Evolutionary conservation across 2,113 vertebrate genomes (phyloP).

Genomic region (Indri indri): DNA sequence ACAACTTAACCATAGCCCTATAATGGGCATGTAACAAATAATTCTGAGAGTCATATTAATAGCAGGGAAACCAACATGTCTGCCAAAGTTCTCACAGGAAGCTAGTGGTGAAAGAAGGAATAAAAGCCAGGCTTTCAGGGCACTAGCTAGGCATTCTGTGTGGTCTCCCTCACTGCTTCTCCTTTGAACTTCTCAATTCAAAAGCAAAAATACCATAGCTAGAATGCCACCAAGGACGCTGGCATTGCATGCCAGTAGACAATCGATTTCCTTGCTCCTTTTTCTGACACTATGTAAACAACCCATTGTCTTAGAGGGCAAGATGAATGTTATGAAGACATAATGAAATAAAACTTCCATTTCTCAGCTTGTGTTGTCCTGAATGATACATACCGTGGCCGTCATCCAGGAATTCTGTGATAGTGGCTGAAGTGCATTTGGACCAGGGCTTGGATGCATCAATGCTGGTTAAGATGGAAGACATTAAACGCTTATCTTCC

Average conservation of each 20-base stretch:
- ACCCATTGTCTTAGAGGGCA: background rate
- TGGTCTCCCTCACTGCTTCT: slow-evolving; percentile 72
- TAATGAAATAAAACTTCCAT: background rate
- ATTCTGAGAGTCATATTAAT: slow-evolving; percentile 54
- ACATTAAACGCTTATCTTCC: slow-evolving; percentile 98
- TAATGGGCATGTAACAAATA: slow-evolving; percentile 47
- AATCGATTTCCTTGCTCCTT: background rate
- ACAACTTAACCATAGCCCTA: background rate
- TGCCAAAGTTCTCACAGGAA: slow-evolving; percentile 70
- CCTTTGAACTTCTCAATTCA: slow-evolving; percentile 66
- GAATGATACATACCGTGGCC: slow-evolving; percentile 91
- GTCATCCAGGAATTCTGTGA: slow-evolving; percentile 98
- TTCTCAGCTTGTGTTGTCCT: background rate
- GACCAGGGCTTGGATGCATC: slow-evolving; percentile 99
- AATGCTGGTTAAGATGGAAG: slow-evolving; percentile 97
- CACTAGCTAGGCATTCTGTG: slow-evolving; percentile 51
- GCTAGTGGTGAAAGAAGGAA: slow-evolving; percentile 57
- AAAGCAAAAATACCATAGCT: slow-evolving; percentile 68
- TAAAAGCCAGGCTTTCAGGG: slow-evolving; percentile 65
- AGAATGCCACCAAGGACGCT: slow-evolving; percentile 52
- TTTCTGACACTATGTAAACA: background rate
- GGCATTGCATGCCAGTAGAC: background rate
- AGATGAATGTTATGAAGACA: background rate
- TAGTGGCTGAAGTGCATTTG: slow-evolving; percentile 96
- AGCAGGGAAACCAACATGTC: slow-evolving; percentile 51